Evolutionary conservation across 2,797 vertebrate genomes (phyloP), one percentile per base, ranked within the genome.

Genomic region (Hoplostethus atlanticus): DNA sequence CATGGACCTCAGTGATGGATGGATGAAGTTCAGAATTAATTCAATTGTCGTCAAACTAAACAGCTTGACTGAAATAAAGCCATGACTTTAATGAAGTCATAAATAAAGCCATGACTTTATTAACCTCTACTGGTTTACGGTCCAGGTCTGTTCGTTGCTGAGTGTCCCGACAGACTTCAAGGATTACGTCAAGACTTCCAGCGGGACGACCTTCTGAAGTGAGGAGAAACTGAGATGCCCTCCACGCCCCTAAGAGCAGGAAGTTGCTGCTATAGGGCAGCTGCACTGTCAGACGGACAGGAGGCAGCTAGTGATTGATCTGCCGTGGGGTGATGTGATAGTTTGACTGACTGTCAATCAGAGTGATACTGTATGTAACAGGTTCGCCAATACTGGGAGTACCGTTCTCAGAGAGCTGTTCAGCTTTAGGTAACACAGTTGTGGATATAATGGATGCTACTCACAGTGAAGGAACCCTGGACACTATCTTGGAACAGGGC

Each of bases 91-190:
- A 21, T 21, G 1, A 21, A 21, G 21, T 21, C 21, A 21, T 21
- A 28, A 28, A 28, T 28, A 3, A 28, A 28, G 28, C 2, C 28
- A 28, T 28, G 28, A 3, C 28, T 28, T 28, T 28, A 28, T 8
- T 36, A 36, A 36, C 34, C 34, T 25, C 21, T 28, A 11, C 3
- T 64, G 21, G 1, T 83, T 0, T 60, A 28, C 28, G 3, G 0
- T 68, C 7, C 81, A 95, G 95, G 89, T 94, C 6, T 95, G 95
- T 65, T 92, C 92, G 1, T 84, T 94, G 84, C 80, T 95, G 53
- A 93, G 68, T 1, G 84, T 95, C 57, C 68, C 91, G 0, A 57
- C 93, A 31, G 93, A 94, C 88, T 94, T 95, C 57, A 84, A 76
- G 62, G 87, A 93, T 2, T 93, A 91, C 76, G 9, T 91, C 6